Conservation (phyloP, 2,888 invertebrate species). For the Macaria liturata region DNA sequence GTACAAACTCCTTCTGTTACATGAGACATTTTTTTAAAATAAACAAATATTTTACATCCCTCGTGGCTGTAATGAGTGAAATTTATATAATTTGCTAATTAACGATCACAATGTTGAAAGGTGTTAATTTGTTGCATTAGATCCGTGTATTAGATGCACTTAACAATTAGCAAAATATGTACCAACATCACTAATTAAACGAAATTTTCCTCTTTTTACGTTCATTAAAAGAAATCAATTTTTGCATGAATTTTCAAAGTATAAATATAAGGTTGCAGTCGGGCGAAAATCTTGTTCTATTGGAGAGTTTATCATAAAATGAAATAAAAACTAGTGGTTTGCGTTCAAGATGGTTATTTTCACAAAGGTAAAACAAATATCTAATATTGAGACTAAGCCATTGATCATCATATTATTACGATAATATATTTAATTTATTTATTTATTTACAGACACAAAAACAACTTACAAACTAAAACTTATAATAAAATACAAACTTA, state of each 20-base stretch:
- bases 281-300: background rate
- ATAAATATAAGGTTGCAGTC: constrained; percentile 8
- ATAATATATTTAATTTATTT: no score
- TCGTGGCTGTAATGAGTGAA: background rate
- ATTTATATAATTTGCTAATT: background rate
- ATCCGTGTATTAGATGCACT: constrained; percentile 17
- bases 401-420: no score
- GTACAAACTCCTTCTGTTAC: no score
- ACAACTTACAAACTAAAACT: no score
- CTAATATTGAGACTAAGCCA: no score
- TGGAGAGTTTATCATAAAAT: background rate
- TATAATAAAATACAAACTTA: no score
- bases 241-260: constrained; percentile 22
- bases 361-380: background rate
- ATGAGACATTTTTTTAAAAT: no score
- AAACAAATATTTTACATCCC: no score
- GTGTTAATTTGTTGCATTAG: constrained; percentile 20
- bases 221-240: constrained; percentile 28
- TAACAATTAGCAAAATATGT: constrained; percentile 8
- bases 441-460: no score
- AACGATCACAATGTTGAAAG: constrained; percentile 5
- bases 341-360: constrained; percentile 1
- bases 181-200: background rate
- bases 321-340: background rate
- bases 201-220: constrained; percentile 14